Percentiles rank a stretch among this genome's conserved stretches.
Evolutionary conservation across 2,888 invertebrate genomes (phyloP).

Genomic region (Trichogramma evanescens): DNA sequence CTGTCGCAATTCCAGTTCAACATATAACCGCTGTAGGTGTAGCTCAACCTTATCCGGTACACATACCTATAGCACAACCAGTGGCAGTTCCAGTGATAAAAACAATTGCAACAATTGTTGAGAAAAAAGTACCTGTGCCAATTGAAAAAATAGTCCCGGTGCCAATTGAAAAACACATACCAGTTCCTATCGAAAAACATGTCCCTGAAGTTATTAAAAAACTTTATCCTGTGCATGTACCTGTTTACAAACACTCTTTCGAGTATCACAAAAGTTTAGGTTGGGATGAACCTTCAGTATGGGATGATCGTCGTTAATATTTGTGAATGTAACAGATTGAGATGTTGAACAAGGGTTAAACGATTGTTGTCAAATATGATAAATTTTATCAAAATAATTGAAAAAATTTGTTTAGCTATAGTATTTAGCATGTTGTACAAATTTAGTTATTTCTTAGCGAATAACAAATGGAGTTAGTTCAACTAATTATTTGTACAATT

Average conservation of each 20-base stretch:
- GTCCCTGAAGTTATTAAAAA: conserved; percentile 61
- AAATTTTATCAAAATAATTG: too few relatives aligned
- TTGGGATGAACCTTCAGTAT: conserved; percentile 2
- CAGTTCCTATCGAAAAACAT: conserved; percentile 62
- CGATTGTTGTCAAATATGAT: too few relatives aligned
- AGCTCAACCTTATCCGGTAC: conserved; percentile 62
- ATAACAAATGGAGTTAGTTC: too few relatives aligned
- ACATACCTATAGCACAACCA: conserved; percentile 62
- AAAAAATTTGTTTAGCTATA: too few relatives aligned
- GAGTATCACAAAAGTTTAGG: conserved; percentile 53
- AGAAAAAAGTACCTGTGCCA: conserved; percentile 64
- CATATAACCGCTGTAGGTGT: conserved; percentile 54
- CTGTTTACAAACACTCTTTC: conserved; percentile 63
- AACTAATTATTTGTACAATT: too few relatives aligned
- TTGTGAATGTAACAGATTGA: too few relatives aligned
- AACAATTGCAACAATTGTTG: conserved; percentile 61
- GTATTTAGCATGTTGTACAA: too few relatives aligned
- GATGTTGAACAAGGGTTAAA: too few relatives aligned
- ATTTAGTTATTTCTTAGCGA: too few relatives aligned
- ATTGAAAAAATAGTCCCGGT: conserved; percentile 61
- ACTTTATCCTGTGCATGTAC: conserved; percentile 63
- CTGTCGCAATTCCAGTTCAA: conserved; percentile 56
- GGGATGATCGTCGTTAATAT: too few relatives aligned
- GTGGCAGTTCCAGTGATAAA: conserved; percentile 62
- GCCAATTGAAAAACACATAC: conserved; percentile 61